Evolutionary conservation across 2,113 vertebrate species (phyloP).

Genomic region (Mobula hypostoma): DNA sequence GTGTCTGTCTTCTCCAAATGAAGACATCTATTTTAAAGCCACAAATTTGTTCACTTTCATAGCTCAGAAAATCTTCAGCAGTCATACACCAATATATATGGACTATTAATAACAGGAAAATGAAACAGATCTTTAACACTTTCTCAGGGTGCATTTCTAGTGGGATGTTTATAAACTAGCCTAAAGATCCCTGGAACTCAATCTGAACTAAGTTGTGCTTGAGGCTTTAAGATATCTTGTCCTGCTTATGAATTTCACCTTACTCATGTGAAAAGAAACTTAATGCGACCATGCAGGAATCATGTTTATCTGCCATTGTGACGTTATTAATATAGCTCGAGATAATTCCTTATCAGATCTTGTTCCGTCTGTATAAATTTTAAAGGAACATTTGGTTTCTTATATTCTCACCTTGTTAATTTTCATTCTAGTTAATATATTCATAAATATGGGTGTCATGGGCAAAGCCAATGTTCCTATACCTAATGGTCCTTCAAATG

Average conservation of each 20-base stretch:
- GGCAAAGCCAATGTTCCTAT: neutral
- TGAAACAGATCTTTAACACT: neutral
- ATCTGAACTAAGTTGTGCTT: too few relatives aligned
- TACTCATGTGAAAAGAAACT: too few relatives aligned
- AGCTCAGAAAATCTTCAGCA: neutral
- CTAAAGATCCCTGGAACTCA: too few relatives aligned
- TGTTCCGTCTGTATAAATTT: neutral
- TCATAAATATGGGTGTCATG: neutral
- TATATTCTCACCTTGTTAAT: neutral
- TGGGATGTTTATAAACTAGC: too few relatives aligned
- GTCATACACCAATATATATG: neutral
- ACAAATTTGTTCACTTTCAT: neutral
- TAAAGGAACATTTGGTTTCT: neutral
- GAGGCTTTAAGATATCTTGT: too few relatives aligned
- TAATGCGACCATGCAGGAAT: neutral
- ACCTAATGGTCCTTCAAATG: neutral
- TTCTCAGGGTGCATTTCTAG: neutral
- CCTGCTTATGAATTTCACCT: too few relatives aligned
- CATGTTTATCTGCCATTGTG: neutral
- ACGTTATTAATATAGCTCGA: neutral
- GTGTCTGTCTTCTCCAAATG: neutral
- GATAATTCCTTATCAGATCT: neutral
- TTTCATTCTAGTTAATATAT: neutral
- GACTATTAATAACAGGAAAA: neutral
- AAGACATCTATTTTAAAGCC: neutral